phyloP scores from a whole-genome alignment of 2,888 invertebrate genomes.

The Tiliacea citrago region DNA sequence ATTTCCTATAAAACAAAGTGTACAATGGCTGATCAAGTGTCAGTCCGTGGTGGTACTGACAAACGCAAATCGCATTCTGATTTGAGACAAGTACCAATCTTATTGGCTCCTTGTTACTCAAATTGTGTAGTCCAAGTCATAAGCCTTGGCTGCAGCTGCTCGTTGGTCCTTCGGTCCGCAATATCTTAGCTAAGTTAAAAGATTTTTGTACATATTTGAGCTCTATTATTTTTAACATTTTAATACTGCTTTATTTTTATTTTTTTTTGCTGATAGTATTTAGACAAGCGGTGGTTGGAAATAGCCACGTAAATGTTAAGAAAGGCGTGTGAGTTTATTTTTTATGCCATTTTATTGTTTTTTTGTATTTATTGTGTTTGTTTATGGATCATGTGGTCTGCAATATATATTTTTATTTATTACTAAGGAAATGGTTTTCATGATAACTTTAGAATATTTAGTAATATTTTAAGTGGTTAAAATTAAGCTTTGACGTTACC shows the following conservation, averaged over 20 bases:
- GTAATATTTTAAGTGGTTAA: too few relatives aligned
- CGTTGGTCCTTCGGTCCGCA: not conserved
- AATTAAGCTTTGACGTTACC: not conserved
- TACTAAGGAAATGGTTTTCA: not conserved
- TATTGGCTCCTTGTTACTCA: constrained; percentile 81
- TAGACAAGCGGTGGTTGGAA: too few relatives aligned
- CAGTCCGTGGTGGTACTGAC: constrained; percentile 65
- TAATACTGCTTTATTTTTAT: not conserved
- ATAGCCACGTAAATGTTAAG: too few relatives aligned
- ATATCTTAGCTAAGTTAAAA: not conserved
- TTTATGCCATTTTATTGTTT: too few relatives aligned
- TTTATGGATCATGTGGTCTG: too few relatives aligned
- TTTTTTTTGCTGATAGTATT: too few relatives aligned
- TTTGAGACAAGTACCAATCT: constrained; percentile 78
- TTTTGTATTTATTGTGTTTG: too few relatives aligned
- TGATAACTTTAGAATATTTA: not conserved
- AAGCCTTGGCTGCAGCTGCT: not conserved
- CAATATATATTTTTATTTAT: too few relatives aligned
- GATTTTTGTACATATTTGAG: not conserved
- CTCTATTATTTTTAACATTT: not conserved
- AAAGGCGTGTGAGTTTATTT: too few relatives aligned
- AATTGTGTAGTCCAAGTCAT: constrained; percentile 63
- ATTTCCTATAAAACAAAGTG: constrained; percentile 29
- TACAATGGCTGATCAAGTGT: constrained; percentile 53
- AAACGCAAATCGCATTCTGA: constrained; percentile 80